Base-by-base conservation (phyloP, 2,113 vertebrate species). In the Rattus norvegicus region DNA sequence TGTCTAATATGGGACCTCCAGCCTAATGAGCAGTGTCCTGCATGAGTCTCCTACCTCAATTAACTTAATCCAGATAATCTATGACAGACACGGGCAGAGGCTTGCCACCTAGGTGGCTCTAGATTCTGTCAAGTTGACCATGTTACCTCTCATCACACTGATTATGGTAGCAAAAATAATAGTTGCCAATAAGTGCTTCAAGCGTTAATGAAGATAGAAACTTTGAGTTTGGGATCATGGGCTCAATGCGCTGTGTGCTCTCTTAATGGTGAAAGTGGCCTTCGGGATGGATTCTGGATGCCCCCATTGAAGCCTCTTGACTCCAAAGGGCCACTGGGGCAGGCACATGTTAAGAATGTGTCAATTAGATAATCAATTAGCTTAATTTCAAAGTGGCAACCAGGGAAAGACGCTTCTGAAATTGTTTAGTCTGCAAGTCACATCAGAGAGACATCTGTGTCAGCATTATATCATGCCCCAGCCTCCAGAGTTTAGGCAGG, bases 331-430 rank as follows among this genome's bases (percentile, higher is more conserved):
- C 65, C 81, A 10, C 47, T 0, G 1, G 97, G 81, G 39, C 47
- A 96, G 85, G 89, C 13, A 1, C 80, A 33, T 63, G 54, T 86
- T 77, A 54, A 73, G 65, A 80, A 88, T 65, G 47, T 95, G 65
- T 94, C 88, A 86, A 30, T 83, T 72, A 87, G 85, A 63, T 88
- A 63, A 93, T 97, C 88, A 88, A 87, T 95, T 97, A 92, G 89
- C 81, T 96, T 97, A 96, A 96, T 97, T 92, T 94, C 56, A 49
- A 93, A 95, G 96, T 96, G 95, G 91, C 83, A 80, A 86, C 70
- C 36, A 61, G 77, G 56, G 87, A 92, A 87, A 93, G 95, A 95
- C 49, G 79, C 92, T 76, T 5, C 80, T 91, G 89, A 95, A 96
- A 97, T 26, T 90, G 92, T 97, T 85, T 76, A 97, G 95, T 88